A percentile compares a stretch with the other conserved stretches of the same genome.
These are phyloP conservation scores for Didymodactylos carnosus DNA, from an alignment of 2,888 invertebrate genomes.

Conservation along the genomic window DNA sequence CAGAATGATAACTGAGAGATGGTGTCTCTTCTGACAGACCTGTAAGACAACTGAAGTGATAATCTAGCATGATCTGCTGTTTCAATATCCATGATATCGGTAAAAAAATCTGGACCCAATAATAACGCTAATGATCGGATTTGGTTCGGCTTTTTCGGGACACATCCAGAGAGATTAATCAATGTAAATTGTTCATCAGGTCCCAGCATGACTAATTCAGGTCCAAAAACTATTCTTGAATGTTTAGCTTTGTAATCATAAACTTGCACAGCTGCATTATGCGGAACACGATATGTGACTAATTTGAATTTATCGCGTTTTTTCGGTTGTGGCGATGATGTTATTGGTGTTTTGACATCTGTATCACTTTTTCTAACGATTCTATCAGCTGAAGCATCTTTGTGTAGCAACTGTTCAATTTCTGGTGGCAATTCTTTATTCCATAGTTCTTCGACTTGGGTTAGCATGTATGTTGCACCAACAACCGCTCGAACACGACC, in stretches of 20 bases:
- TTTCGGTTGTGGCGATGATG: conserved; percentile 5
- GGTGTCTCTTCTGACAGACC: background rate
- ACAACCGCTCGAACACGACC: conserved; percentile 33
- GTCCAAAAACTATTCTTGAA: conserved; percentile 37
- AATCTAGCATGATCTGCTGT: conserved; percentile 39
- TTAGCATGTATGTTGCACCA: conserved; percentile 38
- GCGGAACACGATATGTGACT: conserved; percentile 36
- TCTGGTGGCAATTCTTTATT: conserved; percentile 31
- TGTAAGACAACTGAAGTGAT: conserved; percentile 37
- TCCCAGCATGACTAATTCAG: conserved; percentile 36
- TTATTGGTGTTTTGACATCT: background rate
- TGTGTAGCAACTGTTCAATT: conserved; percentile 19
- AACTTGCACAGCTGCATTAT: conserved; percentile 39
- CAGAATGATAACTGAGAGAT: background rate
- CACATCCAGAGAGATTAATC: conserved; percentile 35
- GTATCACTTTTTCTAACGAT: conserved; percentile 17
- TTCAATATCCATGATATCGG: conserved; percentile 38
- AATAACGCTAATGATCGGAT: conserved; percentile 37
- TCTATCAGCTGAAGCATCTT: conserved; percentile 23
- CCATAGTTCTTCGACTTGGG: conserved; percentile 36
- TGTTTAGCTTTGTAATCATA: conserved; percentile 40
- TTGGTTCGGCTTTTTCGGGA: conserved; percentile 37
- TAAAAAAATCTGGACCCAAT: conserved; percentile 39
- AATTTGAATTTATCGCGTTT: conserved; percentile 31
- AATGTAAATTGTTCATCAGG: conserved; percentile 40